Conservation (phyloP, 2,113 vertebrate genomes). For the Neodontobutis hainanensis region DNA sequence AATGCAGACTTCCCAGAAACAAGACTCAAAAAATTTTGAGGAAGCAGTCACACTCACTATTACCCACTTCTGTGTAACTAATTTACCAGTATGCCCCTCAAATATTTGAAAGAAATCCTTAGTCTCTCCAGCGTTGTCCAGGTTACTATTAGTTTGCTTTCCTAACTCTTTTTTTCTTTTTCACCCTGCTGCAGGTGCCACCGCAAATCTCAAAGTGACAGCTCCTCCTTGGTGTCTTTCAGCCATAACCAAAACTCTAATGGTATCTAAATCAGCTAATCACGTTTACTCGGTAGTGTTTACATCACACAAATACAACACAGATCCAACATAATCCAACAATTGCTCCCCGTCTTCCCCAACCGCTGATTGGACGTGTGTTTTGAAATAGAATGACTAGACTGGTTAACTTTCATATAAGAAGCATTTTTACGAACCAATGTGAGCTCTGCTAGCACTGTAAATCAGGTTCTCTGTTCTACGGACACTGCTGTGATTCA, state of each 20-base stretch:
- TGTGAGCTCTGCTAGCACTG: conserved; percentile 73
- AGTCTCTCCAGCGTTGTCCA: no score
- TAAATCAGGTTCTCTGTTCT: conserved; percentile 76
- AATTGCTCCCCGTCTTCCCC: conserved; percentile 80
- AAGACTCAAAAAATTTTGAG: no score
- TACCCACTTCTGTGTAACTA: no score
- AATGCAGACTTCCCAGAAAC: no score
- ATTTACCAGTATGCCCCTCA: no score
- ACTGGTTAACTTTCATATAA: conserved; percentile 67
- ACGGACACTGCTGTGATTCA: conserved; percentile 81
- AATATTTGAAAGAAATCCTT: no score
- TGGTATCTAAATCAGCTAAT: conserved; percentile 76
- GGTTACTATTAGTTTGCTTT: not conserved
- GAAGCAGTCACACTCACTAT: no score
- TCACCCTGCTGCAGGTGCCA: conserved; percentile 58
- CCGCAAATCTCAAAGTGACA: conserved; percentile 70
- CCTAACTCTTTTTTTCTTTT: conserved; percentile 18
- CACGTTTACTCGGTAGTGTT: conserved; percentile 81
- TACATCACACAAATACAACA: conserved; percentile 78
- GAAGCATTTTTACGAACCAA: conserved; percentile 64
- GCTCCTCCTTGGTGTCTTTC: conserved; percentile 61
- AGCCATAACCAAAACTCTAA: conserved; percentile 83
- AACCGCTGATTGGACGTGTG: conserved; percentile 76
- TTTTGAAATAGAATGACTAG: conserved; percentile 76
- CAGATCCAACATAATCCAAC: conserved; percentile 75